phyloP scores from a whole-genome alignment of 64 coral and sea anemone genomes.

The Exaiptasia diaphana region DNA sequence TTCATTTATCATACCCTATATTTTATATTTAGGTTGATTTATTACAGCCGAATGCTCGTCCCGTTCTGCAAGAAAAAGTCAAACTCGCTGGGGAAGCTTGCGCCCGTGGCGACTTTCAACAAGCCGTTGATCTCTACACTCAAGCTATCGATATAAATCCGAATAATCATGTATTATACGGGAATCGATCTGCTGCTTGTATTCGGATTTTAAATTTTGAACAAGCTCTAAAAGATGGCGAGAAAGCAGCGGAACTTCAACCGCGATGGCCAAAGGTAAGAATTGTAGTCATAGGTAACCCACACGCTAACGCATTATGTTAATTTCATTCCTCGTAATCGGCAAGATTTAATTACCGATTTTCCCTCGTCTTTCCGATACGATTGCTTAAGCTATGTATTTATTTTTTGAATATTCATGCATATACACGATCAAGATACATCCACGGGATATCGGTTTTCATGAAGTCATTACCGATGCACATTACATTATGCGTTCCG shows the following conservation, averaged over 20 bases:
- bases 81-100: constrained; percentile 81
- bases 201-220: constrained; percentile 79
- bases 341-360: neutral
- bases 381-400: no score
- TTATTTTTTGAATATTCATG: no score
- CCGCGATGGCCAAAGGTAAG: constrained; percentile 90
- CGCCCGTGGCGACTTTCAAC: constrained; percentile 61
- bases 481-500: no score
- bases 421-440: no score
- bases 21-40: constrained; percentile 39
- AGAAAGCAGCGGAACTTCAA: constrained; percentile 66
- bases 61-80: constrained; percentile 71
- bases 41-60: constrained; percentile 33
- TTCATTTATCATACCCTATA: constrained; percentile 24
- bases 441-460: no score
- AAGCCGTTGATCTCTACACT: constrained; percentile 78
- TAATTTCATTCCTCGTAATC: neutral
- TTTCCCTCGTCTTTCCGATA: no score
- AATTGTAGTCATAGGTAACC: neutral
- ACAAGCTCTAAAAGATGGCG: constrained; percentile 79
- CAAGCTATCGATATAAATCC: constrained; percentile 87
- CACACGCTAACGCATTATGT: neutral
- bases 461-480: no score
- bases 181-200: constrained; percentile 89
- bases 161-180: constrained; percentile 93